Evolutionary conservation across 2,888 invertebrate species (phyloP).

Genomic region (Drosophila tripunctata): DNA sequence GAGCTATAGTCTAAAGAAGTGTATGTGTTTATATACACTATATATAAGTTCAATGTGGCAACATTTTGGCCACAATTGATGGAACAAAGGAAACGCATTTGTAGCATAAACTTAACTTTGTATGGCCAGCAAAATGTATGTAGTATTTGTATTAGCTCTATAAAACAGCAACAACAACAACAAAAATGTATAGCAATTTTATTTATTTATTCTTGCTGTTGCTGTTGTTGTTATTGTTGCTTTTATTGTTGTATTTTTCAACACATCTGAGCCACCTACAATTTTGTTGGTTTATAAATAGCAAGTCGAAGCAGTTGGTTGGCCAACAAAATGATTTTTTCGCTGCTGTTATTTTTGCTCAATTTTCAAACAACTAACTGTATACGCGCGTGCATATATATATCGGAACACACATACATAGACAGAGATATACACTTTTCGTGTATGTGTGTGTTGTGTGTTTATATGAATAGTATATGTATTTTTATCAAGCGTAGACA

Average conservation of each 20-base stretch:
- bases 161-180: constrained; percentile 23
- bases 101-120: constrained; percentile 34
- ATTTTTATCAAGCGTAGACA: constrained; percentile 75
- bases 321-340: constrained; percentile 71
- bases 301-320: constrained; percentile 73
- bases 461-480: constrained; percentile 54
- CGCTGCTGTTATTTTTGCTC: constrained; percentile 69
- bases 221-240: constrained; percentile 29
- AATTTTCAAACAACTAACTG: constrained; percentile 78
- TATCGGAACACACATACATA: constrained; percentile 12
- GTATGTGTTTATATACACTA: constrained; percentile 2
- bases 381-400: constrained; percentile 54
- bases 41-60: constrained; percentile 11
- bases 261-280: constrained; percentile 83
- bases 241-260: constrained; percentile 48
- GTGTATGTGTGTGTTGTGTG: constrained; percentile 36
- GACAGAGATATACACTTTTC: constrained; percentile 11
- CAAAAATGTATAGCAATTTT: constrained; percentile 53
- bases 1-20: background rate
- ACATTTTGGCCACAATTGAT: constrained; percentile 26
- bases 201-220: constrained; percentile 62
- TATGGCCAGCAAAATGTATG: constrained; percentile 13
- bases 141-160: constrained; percentile 10
- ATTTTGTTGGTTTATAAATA: constrained; percentile 83
- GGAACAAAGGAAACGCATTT: constrained; percentile 50